Conservation (phyloP, 2,797 vertebrate genomes). For the Borostomias antarcticus region DNA sequence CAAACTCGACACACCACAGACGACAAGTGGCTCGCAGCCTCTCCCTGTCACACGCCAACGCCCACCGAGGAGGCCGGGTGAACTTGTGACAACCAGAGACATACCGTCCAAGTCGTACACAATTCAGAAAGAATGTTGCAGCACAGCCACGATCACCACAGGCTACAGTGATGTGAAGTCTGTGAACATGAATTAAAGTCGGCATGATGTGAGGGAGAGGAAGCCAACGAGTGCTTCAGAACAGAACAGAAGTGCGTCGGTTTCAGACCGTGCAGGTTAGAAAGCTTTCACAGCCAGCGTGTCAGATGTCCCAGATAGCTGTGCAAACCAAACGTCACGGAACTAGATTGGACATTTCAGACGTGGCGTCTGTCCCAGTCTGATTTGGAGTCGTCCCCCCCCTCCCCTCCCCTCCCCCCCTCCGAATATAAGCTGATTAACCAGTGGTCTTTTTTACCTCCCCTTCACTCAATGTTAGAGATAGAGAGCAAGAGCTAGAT, state of each 20-base stretch:
- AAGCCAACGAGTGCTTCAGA: no score
- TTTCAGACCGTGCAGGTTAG: no score
- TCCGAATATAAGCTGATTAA: conserved; percentile 5
- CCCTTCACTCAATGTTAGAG: neutral
- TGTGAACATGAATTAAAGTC: no score
- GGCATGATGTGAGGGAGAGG: no score
- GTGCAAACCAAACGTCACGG: no score
- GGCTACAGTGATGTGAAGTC: neutral
- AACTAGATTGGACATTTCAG: neutral
- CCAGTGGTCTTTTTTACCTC: conserved; percentile 1
- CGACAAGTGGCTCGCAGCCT: neutral
- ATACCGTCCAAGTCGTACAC: neutral
- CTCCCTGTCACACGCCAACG: neutral
- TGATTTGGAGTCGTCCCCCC: neutral
- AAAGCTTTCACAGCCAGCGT: no score
- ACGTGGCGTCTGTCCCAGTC: conserved; percentile 6
- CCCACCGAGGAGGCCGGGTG: neutral
- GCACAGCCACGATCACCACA: no score
- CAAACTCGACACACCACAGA: neutral
- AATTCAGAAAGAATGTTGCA: neutral
- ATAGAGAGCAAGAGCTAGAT: no score
- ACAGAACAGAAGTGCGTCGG: no score
- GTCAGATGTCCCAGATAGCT: no score
- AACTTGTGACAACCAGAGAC: neutral
- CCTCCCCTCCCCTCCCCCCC: no score